Evolutionary conservation across 2,797 vertebrate species (phyloP), one percentile per base, ranked within the genome.

Genomic region (Darevskia mixta): DNA sequence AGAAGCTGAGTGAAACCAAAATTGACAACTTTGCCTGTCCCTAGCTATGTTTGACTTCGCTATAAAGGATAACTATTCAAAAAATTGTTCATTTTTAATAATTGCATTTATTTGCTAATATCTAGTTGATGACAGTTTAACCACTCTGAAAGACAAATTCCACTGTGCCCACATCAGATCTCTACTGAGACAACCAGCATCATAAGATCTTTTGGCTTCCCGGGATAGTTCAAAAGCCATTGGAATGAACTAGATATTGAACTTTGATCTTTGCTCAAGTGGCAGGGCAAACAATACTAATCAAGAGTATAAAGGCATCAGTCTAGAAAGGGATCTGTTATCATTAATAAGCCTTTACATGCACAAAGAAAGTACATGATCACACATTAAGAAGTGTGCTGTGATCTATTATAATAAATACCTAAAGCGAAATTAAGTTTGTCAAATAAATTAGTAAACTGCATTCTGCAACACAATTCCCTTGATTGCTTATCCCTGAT

Each of bases 361-460:
- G 29, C 35, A 25, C 41, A 69, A 55, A 69, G 43, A 61, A 61
- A 61, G 61, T 35, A 32, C 64, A 78, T 58, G 35, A 58, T 18
- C 78, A 20, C 81, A 79, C 8, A 79, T 78, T 88, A 79, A 58
- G 43, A 83, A 83, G 23, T 17, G 41, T 58, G 11, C 4, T 58
- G 20, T 43, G 35, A 88, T 83, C 45, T 79, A 83, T 83, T 64
- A 79, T 79, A 88, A 88, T 79, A 83, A 64, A 88, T 29, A 75
- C 79, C n/a, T 45, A 29, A 35, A 85, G 17, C 17, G 29, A 89
- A 76, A 81, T 73, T 79, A 72, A 41, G 82, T 73, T 73, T 88
- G 82, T 85, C 77, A 88, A 79, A 88, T 66, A 84, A 79, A 85
- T 89, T 85, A 89, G 83, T 76, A 81, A 85, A 85, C 32, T 67